These are phyloP conservation scores for Eolophus roseicapilla DNA, from an alignment of 2,113 vertebrate species.

Conservation along the genomic window DNA sequence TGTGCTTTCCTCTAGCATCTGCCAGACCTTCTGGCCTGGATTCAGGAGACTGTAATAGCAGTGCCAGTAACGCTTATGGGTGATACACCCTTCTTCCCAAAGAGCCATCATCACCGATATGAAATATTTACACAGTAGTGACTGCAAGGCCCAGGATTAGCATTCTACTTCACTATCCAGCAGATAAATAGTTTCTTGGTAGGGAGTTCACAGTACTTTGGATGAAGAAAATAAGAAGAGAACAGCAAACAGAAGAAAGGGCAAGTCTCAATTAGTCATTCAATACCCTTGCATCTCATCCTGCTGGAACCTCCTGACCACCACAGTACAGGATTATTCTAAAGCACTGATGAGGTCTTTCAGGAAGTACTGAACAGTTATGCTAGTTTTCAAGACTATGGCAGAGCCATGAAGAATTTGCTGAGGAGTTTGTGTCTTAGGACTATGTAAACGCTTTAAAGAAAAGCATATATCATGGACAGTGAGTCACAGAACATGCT, in stretches of 20 bases:
- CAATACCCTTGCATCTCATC: neutral
- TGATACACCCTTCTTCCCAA: neutral
- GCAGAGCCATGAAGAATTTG: neutral
- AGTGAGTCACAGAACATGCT: neutral
- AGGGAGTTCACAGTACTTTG: neutral
- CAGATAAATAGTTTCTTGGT: neutral
- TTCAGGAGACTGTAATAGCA: slow-evolving; percentile 13
- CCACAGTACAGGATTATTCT: neutral
- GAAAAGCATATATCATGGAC: neutral
- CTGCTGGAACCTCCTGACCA: neutral
- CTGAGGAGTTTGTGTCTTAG: neutral
- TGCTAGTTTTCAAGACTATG: neutral
- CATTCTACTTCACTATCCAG: neutral
- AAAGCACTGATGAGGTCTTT: neutral
- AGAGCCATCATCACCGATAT: slow-evolving; percentile 12
- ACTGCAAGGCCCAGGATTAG: neutral
- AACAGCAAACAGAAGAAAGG: neutral
- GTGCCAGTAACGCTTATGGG: slow-evolving; percentile 31
- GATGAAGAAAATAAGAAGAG: neutral
- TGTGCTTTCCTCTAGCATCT: neutral
- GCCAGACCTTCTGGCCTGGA: neutral
- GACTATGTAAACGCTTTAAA: neutral
- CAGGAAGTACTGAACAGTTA: neutral
- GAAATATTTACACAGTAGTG: slow-evolving; percentile 48
- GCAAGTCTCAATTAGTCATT: neutral